Evolutionary conservation across 2,797 vertebrate genomes (phyloP).

Genomic region (Varecia variegata): DNA sequence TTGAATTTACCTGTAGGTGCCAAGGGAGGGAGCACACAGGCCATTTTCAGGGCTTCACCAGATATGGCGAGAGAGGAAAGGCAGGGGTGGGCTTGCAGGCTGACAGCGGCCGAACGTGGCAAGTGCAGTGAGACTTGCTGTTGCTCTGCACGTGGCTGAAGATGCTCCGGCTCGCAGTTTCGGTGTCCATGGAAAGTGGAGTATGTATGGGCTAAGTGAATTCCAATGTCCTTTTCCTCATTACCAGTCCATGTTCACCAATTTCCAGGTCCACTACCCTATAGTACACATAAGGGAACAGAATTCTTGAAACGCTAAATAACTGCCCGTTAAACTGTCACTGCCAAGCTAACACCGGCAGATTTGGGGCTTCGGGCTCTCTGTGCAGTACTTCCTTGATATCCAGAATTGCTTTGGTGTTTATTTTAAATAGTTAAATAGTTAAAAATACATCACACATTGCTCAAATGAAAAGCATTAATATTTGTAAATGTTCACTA

Average conservation of each 20-base stretch:
- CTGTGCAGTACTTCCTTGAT: no score
- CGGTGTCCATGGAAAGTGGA: no score
- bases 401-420: background rate
- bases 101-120: no score
- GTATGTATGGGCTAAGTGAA: no score
- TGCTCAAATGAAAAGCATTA: background rate
- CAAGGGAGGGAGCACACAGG: no score
- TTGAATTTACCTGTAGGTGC: background rate
- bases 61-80: no score
- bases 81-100: no score
- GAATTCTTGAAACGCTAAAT: background rate
- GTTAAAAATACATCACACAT: background rate
- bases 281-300: fast-evolving
- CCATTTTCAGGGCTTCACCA: background rate
- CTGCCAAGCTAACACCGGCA: background rate
- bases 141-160: no score
- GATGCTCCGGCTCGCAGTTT: no score
- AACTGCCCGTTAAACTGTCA: background rate
- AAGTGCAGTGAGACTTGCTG: no score
- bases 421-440: background rate
- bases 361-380: no score
- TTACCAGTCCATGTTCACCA: no score
- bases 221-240: background rate
- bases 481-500: background rate
- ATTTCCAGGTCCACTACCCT: background rate